These are phyloP conservation scores for Drosophila neocordata DNA, from an alignment of 1,140 invertebrate species.

Conservation along the genomic window DNA sequence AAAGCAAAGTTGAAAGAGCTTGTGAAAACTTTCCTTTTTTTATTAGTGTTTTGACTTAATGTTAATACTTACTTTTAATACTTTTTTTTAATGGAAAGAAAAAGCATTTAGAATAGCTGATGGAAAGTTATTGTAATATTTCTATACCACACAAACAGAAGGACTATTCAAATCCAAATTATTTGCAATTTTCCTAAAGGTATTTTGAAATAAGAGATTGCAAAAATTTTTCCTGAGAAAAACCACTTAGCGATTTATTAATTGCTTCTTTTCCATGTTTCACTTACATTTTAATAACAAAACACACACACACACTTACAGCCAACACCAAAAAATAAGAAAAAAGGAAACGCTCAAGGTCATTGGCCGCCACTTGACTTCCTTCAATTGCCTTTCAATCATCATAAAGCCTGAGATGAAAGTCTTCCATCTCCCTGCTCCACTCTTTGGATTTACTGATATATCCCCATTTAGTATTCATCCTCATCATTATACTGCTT, in stretches of 20 bases:
- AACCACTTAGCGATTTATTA: background rate
- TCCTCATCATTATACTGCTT: slow-evolving; percentile 50
- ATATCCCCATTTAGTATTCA: slow-evolving; percentile 19
- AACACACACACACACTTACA: background rate
- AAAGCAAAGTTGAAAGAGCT: no score
- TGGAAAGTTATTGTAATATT: no score
- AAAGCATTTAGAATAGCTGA: no score
- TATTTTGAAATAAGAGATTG: background rate
- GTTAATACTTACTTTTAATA: no score
- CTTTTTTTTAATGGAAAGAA: no score
- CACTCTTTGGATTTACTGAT: background rate
- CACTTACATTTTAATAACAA: background rate
- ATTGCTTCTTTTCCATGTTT: background rate
- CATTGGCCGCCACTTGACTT: slow-evolving; percentile 55
- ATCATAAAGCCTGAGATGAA: slow-evolving; percentile 43
- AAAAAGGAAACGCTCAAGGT: slow-evolving; percentile 25
- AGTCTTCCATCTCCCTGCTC: background rate
- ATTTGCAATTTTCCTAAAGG: no score
- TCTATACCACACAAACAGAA: no score
- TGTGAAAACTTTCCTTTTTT: no score
- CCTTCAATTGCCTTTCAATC: slow-evolving; percentile 64
- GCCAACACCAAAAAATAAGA: background rate
- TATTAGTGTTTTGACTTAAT: no score
- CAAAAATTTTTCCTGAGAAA: background rate
- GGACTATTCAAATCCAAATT: no score